A percentile compares a stretch with the other conserved stretches of the same genome.
Evolutionary conservation across 2,888 invertebrate genomes (phyloP).

Genomic region (Flexamia atlantica): DNA sequence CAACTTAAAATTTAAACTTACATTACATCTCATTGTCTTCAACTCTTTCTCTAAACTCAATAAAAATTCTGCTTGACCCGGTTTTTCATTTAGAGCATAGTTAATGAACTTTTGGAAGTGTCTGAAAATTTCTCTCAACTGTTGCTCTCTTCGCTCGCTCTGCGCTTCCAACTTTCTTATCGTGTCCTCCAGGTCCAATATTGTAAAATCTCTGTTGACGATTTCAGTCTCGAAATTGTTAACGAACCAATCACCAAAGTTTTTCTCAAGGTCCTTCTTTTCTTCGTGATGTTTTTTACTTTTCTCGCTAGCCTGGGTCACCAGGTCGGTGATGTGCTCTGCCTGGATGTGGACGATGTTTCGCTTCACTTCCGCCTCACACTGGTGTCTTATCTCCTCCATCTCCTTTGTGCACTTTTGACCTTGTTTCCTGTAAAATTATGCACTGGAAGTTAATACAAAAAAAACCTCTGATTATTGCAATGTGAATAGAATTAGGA

Average conservation of each 20-base stretch:
- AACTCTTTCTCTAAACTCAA: conserved; percentile 69
- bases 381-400: background rate
- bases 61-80: conserved; percentile 76
- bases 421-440: conserved; percentile 18
- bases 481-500: no score
- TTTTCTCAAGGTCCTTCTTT: conserved; percentile 51
- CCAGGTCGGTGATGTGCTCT: conserved; percentile 52
- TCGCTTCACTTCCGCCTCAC: conserved; percentile 11
- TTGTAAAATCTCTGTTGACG: conserved; percentile 44
- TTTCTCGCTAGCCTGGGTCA: conserved; percentile 30
- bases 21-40: background rate
- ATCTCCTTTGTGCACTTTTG: conserved; percentile 9
- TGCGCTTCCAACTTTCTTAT: conserved; percentile 42
- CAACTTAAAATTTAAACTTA: no score
- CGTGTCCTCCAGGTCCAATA: conserved; percentile 47
- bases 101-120: conserved; percentile 77
- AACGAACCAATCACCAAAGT: conserved; percentile 51
- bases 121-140: conserved; percentile 66
- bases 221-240: conserved; percentile 41
- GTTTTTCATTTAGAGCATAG: conserved; percentile 74
- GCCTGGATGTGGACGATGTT: conserved; percentile 39
- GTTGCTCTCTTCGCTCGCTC: conserved; percentile 19
- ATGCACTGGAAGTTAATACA: background rate
- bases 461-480: no score
- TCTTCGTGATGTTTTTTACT: conserved; percentile 33